A percentile compares a stretch with the other conserved stretches of the same genome.
Conservation (phyloP, 2,797 vertebrate genomes). For the Octomys mimax region DNA sequence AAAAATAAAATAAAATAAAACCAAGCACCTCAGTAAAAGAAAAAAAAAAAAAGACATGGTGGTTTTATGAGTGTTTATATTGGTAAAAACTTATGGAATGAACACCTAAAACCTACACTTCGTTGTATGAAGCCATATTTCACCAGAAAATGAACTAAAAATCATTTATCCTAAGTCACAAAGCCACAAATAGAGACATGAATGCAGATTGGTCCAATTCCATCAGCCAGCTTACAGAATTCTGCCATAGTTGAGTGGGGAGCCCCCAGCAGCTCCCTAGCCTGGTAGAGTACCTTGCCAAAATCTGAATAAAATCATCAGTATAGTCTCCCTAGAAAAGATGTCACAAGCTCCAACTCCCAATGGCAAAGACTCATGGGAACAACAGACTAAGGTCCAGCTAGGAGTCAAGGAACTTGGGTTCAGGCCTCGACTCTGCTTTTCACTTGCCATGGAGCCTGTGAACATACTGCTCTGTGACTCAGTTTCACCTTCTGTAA, state of each 20-base stretch:
- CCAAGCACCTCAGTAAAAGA: not conserved
- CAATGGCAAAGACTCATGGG: not conserved
- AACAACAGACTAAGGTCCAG: not conserved
- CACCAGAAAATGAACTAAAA: not conserved
- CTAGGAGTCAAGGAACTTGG: not conserved
- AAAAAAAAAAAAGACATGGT: not conserved
- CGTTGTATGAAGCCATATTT: not conserved
- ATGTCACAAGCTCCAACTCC: not conserved
- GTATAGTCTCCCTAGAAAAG: not conserved
- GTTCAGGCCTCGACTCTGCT: not conserved
- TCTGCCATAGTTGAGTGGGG: not conserved
- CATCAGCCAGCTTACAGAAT: not conserved
- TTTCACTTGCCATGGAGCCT: not conserved
- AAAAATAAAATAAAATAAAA: not conserved
- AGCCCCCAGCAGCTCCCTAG: not conserved
- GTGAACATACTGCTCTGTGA: not conserved
- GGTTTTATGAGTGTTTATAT: not conserved
- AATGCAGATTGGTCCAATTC: slow-evolving; percentile 3
- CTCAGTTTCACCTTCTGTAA: slow-evolving; percentile 54
- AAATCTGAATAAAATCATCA: not conserved
- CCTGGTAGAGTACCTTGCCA: not conserved
- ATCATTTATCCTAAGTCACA: not conserved
- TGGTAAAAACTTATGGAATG: not conserved
- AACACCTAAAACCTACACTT: slow-evolving; percentile 19
- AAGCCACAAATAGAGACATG: not conserved